Evolutionary conservation across 2,113 vertebrate genomes (phyloP), one percentile per base, ranked within the genome.

Genomic region (Stigmatopora nigra): DNA sequence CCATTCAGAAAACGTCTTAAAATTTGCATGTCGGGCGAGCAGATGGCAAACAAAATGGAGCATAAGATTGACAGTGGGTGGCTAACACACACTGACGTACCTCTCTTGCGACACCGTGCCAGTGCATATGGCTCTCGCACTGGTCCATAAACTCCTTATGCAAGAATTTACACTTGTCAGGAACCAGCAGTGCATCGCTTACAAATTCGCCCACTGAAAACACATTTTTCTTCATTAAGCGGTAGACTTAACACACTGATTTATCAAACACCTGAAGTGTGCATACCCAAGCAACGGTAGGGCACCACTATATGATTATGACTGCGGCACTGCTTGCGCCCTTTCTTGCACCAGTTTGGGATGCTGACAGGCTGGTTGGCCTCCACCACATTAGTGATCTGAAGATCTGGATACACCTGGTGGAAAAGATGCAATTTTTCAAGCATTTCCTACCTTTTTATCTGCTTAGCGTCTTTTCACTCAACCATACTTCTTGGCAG

Each of bases 71-170:
- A 47, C 38, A 16, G n/a, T 19, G 53, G 8, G 10, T 58, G 25
- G 36, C 19, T 35, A 31, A 31, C 9, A 61, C 2, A 12, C 2
- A 25, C 17, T 51, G 64, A 17, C 51, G 85, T 73, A 98, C 95
- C 95, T 98, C 95, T 89, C 97, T 98, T 81, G 96, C 96, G 31
- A 98, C 96, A 1, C 94, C 95, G 83, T 99, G 96, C 96, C 96
- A 99, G 85, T 98, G 94, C 75, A 99, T 92, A 69, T 99, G 96
- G 69, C 95, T 97, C 87, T 99, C 96, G 82, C 96, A 99, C 69
- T 94, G 91, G 78, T 98, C 94, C 96, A 98, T 97, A 57, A 91
- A 91, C 86, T 99, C 96, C 87, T 98, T 94, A 82, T 98, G 96
- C 75, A 99, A 91, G 84, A 99, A 99, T 72, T 95, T 97, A 82